phyloP scores from a whole-genome alignment of 2,888 invertebrate genomes.

The Sphaerophoria rueppellii region DNA sequence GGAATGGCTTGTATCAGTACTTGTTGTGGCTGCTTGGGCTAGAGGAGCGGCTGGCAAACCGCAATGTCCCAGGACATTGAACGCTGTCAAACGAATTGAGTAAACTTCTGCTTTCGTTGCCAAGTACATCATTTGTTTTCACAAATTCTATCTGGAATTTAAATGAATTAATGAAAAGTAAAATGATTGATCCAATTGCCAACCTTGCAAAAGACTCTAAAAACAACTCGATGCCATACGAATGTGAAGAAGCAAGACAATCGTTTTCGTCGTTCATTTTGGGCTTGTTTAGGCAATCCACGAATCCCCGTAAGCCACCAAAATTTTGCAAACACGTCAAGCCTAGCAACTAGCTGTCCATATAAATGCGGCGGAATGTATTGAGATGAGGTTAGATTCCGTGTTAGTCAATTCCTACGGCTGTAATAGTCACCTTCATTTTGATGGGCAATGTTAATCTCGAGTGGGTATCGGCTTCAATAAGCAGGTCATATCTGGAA shows the following conservation, averaged over 20 bases:
- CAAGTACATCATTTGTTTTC: constrained; percentile 84
- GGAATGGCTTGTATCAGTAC: too few species aligned
- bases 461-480: constrained; percentile 95
- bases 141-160: constrained; percentile 78
- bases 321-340: constrained; percentile 79
- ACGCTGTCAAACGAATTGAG: constrained; percentile 94
- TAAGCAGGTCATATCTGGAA: constrained; percentile 91
- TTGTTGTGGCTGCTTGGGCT: too few species aligned
- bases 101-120: constrained; percentile 92
- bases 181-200: neutral
- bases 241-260: constrained; percentile 89
- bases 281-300: constrained; percentile 81
- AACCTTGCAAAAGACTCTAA: constrained; percentile 82
- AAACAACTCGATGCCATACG: constrained; percentile 89
- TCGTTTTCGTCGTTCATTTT: constrained; percentile 87
- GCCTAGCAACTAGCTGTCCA: constrained; percentile 88
- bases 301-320: constrained; percentile 78
- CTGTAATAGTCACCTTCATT: constrained; percentile 90
- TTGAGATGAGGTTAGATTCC: constrained; percentile 83
- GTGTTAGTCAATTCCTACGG: constrained; percentile 86
- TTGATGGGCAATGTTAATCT: constrained; percentile 92
- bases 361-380: constrained; percentile 88
- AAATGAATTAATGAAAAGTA: constrained; percentile 9
- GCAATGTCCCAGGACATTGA: constrained; percentile 91
- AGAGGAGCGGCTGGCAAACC: constrained; percentile 90